Base-by-base conservation (phyloP, 2,888 invertebrate species). In the Drosophila acutilabella region DNA sequence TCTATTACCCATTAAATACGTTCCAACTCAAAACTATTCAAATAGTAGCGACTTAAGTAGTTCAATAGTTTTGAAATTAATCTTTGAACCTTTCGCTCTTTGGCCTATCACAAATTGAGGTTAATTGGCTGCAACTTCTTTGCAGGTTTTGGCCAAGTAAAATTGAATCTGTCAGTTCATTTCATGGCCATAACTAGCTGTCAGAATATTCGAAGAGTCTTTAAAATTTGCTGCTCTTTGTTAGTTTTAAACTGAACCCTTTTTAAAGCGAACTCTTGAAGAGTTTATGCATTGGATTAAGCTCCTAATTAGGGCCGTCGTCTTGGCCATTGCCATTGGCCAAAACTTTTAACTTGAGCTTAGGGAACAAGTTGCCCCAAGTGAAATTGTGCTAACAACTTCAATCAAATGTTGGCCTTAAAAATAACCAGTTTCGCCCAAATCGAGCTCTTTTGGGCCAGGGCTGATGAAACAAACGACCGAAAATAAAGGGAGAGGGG, bases 381-480 rank as follows among this genome's bases (percentile, higher is more conserved):
- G 48, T 57, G 59, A 79, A 67, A 74, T 79, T 65, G 74, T 70
- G 74, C 85, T 72, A 71, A 54, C 67, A 72, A 78, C 86, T 81
- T 85, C 65, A 82, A 88, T 82, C 82, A 88, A 82, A 85, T 69
- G 79, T 47, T 59, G 44, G 64, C 44, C 52, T 64, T 40, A 14
- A 10, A 58, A 57, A 62, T 42, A 86, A 88, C 82, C 83, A 70
- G 89, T 82, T 82, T 53, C 23, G n/a, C 13, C 54, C 18, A 56
- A 11, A 45, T 52, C 38, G 44, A 44, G 36, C 50, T 20, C 52
- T 26, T 33, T 45, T 13, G 13, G 11, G 36, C 30, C 30, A 8
- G 30, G 30, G 2, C 8, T 30, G 7, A 30, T 30, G 30, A 30
- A 30, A 30, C 30, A 30, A 30, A 30, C 30, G 30, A 30, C 30